Evolutionary conservation across 2,888 invertebrate species (phyloP).

Genomic region (Leucoma salicis): DNA sequence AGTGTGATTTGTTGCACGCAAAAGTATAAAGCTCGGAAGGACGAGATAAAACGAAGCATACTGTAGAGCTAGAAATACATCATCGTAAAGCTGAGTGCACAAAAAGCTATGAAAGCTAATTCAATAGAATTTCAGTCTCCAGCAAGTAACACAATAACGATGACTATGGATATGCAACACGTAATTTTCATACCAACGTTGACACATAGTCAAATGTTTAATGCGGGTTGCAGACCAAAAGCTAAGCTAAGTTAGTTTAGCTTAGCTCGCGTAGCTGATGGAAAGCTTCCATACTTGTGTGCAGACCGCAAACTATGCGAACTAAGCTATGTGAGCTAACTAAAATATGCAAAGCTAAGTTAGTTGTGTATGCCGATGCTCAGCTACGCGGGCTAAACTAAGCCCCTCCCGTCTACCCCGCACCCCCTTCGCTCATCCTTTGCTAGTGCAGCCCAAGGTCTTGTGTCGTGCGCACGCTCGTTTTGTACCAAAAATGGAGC

Average conservation of each 20-base stretch:
- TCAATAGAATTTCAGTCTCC: no score
- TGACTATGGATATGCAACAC: no score
- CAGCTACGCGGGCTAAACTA: conserved; percentile 26
- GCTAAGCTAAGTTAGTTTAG: conserved; percentile 17
- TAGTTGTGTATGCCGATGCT: conserved; percentile 27
- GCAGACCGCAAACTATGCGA: conserved; percentile 14
- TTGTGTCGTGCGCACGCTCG: conserved; percentile 23
- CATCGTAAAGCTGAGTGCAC: no score
- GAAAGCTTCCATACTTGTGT: conserved; percentile 20
- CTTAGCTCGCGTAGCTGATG: conserved; percentile 17
- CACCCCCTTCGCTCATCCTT: conserved; percentile 17
- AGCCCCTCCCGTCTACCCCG: conserved; percentile 20
- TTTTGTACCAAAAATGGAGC: conserved; percentile 22
- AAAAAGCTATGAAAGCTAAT: no score
- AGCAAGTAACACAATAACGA: no score
- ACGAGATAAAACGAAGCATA: no score
- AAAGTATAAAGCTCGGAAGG: no score
- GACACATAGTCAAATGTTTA: no score
- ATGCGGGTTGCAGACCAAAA: conserved; percentile 18
- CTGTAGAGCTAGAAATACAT: no score
- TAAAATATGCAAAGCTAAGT: conserved; percentile 24
- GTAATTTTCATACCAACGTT: no score
- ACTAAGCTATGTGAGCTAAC: conserved; percentile 23
- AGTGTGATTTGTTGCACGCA: no score
- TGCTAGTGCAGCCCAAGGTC: conserved; percentile 21